Conservation (phyloP, 2,113 vertebrate genomes). For the Anoura caudifer region DNA sequence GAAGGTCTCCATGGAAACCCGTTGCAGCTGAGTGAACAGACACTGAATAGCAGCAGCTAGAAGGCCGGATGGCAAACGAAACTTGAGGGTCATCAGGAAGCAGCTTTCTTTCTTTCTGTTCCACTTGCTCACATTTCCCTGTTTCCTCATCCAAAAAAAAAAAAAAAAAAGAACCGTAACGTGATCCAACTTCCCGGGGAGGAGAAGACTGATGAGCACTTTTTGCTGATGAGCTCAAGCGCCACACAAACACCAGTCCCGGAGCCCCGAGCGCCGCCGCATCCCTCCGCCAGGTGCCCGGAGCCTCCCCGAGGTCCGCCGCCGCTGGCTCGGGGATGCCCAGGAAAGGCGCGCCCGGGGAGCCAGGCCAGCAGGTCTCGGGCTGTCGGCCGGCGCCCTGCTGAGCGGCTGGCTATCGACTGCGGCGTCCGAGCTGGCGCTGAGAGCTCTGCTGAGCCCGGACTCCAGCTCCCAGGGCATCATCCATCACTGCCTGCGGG, state of each 20-base stretch:
- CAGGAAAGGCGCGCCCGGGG: background rate
- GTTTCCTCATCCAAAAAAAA: slow-evolving; percentile 3
- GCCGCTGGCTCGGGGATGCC: background rate
- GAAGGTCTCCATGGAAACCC: background rate
- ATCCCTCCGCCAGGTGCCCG: background rate
- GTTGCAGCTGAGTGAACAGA: background rate
- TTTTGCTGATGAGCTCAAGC: slow-evolving; percentile 46
- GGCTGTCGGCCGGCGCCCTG: background rate
- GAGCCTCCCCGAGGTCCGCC: background rate
- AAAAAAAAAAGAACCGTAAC: background rate
- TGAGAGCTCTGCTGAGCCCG: slow-evolving; percentile 23
- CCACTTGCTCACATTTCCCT: background rate
- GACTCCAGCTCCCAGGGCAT: background rate
- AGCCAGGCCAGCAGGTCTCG: background rate
- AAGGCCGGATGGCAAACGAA: background rate
- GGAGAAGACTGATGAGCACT: background rate
- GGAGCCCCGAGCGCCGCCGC: background rate
- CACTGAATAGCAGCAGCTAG: background rate
- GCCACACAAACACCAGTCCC: background rate
- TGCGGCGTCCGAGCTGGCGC: slow-evolving; percentile 23
- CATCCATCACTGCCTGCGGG: slow-evolving; percentile 50
- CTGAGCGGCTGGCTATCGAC: slow-evolving; percentile 68
- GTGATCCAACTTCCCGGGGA: background rate
- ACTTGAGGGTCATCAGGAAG: background rate
- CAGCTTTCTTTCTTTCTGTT: background rate